Percentiles rank a stretch among this genome's conserved stretches.
These are phyloP conservation scores for Cosmopolites sordidus DNA, from an alignment of 2,888 invertebrate genomes.

Conservation along the genomic window DNA sequence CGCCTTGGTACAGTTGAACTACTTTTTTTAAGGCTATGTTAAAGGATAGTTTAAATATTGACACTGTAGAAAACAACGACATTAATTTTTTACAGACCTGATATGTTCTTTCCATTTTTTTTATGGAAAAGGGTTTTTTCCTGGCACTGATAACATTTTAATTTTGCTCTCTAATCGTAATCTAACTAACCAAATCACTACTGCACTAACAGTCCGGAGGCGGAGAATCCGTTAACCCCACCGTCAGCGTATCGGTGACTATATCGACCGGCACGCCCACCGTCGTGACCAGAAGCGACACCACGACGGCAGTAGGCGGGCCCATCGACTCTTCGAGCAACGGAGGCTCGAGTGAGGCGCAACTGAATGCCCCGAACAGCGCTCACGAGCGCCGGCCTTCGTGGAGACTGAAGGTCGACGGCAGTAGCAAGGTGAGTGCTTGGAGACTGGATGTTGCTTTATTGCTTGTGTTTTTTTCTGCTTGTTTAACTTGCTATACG, in stretches of 20 bases:
- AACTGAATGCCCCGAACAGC: conserved; percentile 20
- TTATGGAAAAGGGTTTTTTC: no score
- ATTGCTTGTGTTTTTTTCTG: no score
- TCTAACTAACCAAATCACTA: background rate
- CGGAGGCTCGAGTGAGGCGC: conserved; percentile 12
- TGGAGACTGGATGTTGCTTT: background rate
- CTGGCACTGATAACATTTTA: no score
- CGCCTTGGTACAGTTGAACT: no score
- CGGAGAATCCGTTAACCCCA: conserved; percentile 37
- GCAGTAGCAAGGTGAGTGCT: conserved; percentile 77
- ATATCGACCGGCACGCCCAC: conserved; percentile 55
- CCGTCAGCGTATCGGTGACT: conserved; percentile 51
- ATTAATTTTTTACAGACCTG: no score
- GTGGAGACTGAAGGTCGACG: conserved; percentile 87
- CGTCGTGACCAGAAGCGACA: conserved; percentile 34
- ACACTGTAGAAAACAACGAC: no score
- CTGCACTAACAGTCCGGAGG: conserved; percentile 21
- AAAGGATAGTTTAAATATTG: no score
- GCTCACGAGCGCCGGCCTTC: conserved; percentile 79
- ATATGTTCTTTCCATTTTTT: no score
- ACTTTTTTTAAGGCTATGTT: no score
- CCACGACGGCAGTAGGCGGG: conserved; percentile 13
- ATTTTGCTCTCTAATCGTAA: no score
- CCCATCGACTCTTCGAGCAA: conserved; percentile 12
- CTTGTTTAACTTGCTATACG: no score